These are phyloP conservation scores for Rhynchotus rufescens DNA, from an alignment of 2,797 vertebrate species.

Conservation along the genomic window DNA sequence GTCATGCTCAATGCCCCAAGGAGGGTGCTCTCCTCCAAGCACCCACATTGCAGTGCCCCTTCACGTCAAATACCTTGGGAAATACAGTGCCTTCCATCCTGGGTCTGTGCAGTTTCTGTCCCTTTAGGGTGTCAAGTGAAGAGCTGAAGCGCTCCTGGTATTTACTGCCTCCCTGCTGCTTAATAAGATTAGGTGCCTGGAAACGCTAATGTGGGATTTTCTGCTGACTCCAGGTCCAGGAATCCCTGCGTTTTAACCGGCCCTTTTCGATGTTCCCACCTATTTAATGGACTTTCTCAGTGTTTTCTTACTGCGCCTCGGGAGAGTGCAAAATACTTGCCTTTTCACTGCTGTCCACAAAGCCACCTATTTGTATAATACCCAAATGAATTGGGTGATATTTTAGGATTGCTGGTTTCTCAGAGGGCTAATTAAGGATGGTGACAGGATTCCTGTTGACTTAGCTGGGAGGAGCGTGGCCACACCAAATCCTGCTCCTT, in stretches of 20 bases:
- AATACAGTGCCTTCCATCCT: neutral
- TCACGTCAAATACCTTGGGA: neutral
- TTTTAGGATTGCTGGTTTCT: neutral
- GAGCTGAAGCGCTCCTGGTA: neutral
- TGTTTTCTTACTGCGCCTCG: neutral
- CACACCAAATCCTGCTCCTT: neutral
- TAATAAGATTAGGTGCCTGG: neutral
- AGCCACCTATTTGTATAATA: neutral
- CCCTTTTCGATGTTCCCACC: neutral
- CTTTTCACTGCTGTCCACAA: neutral
- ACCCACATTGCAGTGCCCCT: no score
- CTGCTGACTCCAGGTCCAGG: neutral
- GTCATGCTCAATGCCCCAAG: no score
- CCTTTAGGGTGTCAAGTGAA: neutral
- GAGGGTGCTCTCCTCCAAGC: no score
- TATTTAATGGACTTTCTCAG: neutral
- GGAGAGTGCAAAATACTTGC: neutral
- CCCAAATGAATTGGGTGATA: neutral
- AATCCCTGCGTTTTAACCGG: no score
- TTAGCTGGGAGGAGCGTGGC: neutral
- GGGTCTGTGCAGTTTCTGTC: neutral
- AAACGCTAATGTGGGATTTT: neutral
- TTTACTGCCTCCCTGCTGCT: neutral
- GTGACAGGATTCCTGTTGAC: neutral
- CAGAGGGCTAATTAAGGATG: neutral